Evolutionary conservation across 2,797 vertebrate genomes (phyloP), one percentile per base, ranked within the genome.

Genomic region (Enteromius afrohamiltoni): DNA sequence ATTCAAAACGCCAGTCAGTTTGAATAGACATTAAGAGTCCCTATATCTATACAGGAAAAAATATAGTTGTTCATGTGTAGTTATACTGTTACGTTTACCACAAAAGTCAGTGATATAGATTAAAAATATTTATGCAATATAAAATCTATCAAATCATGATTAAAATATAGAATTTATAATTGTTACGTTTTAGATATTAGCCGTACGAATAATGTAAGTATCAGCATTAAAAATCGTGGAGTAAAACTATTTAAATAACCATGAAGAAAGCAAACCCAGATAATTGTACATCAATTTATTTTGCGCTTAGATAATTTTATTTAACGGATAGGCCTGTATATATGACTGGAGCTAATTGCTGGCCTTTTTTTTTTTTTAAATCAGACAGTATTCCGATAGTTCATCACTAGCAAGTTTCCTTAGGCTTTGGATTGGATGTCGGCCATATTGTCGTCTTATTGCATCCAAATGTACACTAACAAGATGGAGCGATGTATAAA

Each of bases 391-490:
- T 88, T 85, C 65, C 58, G 73, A 53, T 65, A 68, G 70, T 83
- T 87, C 85, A 86, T 89, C 88, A 85, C 87, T 86, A 83, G 83
- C 34, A 51, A 75, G 75, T 89, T 90, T 88, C 85, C 89, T 77
- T 42, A 84, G 70, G 21, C 45, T 77, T 73, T 71, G 64, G 19
- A 79, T 87, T 79, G 79, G 76, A 51, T 87, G 89, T 89, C 91
- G 87, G 92, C 93, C 91, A 92, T 92, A 86, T 92, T 92, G 90
- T 91, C 45, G n/a, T 81, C 84, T 87, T 80, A 71, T 80, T 73
- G 79, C 40, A 76, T 40, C 47, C n/a, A 77, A 75, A 75, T 68
- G 53, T 74, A 83, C 45, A 76, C 73, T 53, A 70, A 68, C 58
- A 77, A 77, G 37, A 49, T 73, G 53, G 53, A 81, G 68, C 53